Evolutionary conservation across 2,888 invertebrate species (phyloP).

Genomic region (Lithosia quadra): DNA sequence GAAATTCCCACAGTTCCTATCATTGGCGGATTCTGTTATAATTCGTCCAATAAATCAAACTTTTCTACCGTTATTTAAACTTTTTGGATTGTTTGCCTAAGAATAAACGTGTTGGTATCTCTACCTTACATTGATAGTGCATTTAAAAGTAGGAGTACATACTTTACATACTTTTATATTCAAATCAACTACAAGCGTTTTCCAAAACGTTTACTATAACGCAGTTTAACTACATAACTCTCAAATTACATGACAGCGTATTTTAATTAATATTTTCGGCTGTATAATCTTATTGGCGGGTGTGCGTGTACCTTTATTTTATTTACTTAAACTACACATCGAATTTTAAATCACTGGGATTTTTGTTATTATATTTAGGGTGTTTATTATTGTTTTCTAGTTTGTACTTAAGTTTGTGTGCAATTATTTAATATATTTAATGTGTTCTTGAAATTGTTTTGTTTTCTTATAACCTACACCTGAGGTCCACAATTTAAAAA

Average conservation of each 20-base stretch:
- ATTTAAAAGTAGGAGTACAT: no score
- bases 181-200: neutral
- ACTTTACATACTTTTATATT: no score
- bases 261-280: constrained; percentile 32
- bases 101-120: neutral
- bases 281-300: no score
- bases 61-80: no score
- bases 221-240: neutral
- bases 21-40: no score
- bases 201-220: neutral
- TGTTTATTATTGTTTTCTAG: constrained; percentile 53
- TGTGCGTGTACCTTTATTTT: constrained; percentile 6
- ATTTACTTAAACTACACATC: constrained; percentile 46
- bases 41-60: no score
- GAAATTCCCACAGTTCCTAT: no score
- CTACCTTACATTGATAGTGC: neutral
- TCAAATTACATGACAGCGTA: neutral
- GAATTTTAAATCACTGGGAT: constrained; percentile 54
- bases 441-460: constrained; percentile 24
- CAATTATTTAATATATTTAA: constrained; percentile 55
- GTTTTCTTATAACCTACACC: neutral
- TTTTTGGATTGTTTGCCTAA: no score
- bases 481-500: neutral
- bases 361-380: constrained; percentile 43
- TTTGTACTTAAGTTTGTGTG: constrained; percentile 59